These are phyloP conservation scores for Fukomys damarensis DNA, from an alignment of 2,113 vertebrate species.

Conservation along the genomic window DNA sequence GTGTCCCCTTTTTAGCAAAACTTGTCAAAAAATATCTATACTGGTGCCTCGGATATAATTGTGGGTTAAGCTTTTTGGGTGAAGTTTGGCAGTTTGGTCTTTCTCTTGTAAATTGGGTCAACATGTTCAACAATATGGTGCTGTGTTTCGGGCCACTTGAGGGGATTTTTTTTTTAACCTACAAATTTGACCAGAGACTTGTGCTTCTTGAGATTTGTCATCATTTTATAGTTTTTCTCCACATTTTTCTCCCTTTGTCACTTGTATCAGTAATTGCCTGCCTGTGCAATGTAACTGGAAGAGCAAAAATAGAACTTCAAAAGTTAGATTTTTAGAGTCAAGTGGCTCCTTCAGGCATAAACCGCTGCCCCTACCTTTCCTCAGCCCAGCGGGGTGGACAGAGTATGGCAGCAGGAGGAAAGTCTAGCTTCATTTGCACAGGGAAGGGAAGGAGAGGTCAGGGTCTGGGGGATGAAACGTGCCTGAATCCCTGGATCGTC, in stretches of 20 bases:
- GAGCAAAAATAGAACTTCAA: not conserved
- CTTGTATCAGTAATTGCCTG: not conserved
- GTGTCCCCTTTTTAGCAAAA: not conserved
- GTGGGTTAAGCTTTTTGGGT: not conserved
- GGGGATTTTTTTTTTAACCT: not conserved
- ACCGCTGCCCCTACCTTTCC: not conserved
- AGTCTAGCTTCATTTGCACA: not conserved
- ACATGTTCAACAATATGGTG: not conserved
- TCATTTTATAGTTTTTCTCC: not conserved
- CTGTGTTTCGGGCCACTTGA: not conserved
- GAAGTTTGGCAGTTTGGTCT: not conserved
- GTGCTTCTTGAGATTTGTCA: not conserved
- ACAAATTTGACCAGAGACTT: not conserved
- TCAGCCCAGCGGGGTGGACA: too few species aligned
- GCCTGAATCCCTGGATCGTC: fast-evolving
- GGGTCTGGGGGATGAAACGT: not conserved
- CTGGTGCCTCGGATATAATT: not conserved
- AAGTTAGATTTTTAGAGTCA: not conserved
- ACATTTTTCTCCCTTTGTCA: not conserved
- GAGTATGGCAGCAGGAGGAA: not conserved
- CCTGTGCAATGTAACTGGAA: not conserved
- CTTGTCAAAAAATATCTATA: not conserved
- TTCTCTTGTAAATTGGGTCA: not conserved
- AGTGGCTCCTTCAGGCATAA: not conserved
- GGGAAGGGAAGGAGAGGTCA: not conserved